These are phyloP conservation scores for Phalacrocorax pelagicus DNA, from an alignment of 2,113 vertebrate genomes.

Conservation along the genomic window DNA sequence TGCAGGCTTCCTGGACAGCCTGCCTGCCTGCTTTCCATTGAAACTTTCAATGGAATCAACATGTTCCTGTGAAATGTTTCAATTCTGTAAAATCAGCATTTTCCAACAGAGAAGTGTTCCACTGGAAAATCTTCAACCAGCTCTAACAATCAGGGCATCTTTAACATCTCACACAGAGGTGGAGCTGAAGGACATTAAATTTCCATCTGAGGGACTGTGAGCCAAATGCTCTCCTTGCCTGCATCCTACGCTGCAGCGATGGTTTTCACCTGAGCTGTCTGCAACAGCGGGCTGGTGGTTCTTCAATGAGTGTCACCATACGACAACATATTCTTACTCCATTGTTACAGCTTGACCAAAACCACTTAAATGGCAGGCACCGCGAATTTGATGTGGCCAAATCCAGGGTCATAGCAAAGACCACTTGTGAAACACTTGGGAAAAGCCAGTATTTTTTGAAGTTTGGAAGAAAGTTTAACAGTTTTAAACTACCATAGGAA, in stretches of 20 bases:
- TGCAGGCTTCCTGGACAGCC: not conserved
- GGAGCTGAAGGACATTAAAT: not conserved
- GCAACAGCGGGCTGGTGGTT: rapidly evolving
- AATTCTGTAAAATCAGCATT: conserved; percentile 39
- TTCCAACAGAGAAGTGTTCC: conserved; percentile 10
- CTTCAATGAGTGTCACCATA: not conserved
- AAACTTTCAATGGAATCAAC: conserved; percentile 46
- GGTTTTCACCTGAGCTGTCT: not conserved
- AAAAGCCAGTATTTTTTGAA: not conserved
- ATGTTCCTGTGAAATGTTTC: conserved; percentile 29
- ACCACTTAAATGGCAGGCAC: not conserved
- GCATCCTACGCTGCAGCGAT: rapidly evolving
- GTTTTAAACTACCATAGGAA: not conserved
- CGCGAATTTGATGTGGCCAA: rapidly evolving
- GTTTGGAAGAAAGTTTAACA: not conserved
- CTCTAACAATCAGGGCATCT: not conserved
- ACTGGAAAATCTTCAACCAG: not conserved
- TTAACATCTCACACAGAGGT: not conserved
- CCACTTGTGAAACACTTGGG: not conserved
- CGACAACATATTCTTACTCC: rapidly evolving
- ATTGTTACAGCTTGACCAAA: not conserved
- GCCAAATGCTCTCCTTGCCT: not conserved
- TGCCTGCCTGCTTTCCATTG: conserved; percentile 46
- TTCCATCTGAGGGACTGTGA: not conserved
- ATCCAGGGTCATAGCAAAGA: not conserved